A percentile compares a stretch with the other conserved stretches of the same genome.
These are phyloP conservation scores for Notodonta dromedarius DNA, from an alignment of 2,888 invertebrate genomes.

Conservation along the genomic window DNA sequence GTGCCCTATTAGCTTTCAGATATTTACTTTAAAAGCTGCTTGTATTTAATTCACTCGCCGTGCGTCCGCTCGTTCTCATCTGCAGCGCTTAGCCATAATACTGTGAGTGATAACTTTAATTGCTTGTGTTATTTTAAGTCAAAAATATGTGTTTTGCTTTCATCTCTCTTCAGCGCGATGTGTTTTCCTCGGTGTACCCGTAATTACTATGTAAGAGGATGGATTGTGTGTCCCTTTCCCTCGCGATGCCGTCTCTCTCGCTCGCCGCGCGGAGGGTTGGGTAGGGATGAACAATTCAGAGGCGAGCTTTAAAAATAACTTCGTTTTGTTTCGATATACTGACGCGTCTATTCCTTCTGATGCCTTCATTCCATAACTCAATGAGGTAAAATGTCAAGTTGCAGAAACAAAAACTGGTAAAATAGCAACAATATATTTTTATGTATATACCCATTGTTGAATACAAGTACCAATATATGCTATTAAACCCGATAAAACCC, in stretches of 20 bases:
- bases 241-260: constrained; percentile 48
- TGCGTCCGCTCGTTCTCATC: not conserved
- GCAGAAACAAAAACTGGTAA: not conserved
- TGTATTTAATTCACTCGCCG: not conserved
- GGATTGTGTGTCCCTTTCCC: constrained; percentile 57
- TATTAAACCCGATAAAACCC: too few relatives aligned
- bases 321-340: constrained; percentile 27
- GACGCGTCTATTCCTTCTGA: constrained; percentile 11
- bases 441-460: not conserved
- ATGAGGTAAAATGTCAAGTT: constrained; percentile 6
- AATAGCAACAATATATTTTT: not conserved
- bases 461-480: too few relatives aligned
- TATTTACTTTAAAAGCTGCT: constrained; percentile 10
- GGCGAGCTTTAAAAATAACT: constrained; percentile 39
- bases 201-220: constrained; percentile 37
- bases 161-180: constrained; percentile 52
- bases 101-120: not conserved
- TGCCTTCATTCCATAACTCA: constrained; percentile 17
- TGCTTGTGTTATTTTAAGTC: constrained; percentile 13
- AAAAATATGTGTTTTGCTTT: constrained; percentile 47
- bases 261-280: constrained; percentile 36
- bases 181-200: constrained; percentile 35
- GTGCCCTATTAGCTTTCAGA: constrained; percentile 8
- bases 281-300: constrained; percentile 34
- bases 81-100: not conserved